phyloP scores from a whole-genome alignment of 2,888 invertebrate species.

The Heliconius charithonia region DNA sequence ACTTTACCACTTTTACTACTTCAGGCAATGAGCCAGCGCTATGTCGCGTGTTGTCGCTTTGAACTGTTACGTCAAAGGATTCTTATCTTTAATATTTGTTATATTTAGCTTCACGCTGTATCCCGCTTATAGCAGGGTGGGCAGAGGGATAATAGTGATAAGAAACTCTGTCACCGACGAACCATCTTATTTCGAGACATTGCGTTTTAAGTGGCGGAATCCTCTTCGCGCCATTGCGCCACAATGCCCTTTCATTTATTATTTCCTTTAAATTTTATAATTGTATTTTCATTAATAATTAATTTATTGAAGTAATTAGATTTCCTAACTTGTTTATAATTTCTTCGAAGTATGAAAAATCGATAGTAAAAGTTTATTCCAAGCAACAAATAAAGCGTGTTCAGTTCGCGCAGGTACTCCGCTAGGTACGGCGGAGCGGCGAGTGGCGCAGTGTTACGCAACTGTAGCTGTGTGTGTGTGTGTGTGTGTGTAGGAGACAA shows the following conservation, averaged over 20 bases:
- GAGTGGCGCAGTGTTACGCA: constrained; percentile 68
- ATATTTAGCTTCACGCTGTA: not conserved
- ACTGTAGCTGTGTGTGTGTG: constrained; percentile 40
- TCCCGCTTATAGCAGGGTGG: not conserved
- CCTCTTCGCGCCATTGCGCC: no score
- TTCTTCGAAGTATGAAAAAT: not conserved
- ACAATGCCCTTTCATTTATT: no score
- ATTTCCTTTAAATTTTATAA: no score
- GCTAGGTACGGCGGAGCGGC: constrained; percentile 23
- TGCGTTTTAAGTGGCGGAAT: no score
- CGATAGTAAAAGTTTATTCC: not conserved
- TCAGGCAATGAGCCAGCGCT: not conserved
- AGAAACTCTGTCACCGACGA: no score
- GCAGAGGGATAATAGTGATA: no score
- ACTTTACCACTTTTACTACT: not conserved
- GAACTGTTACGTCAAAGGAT: not conserved
- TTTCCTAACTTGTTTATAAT: no score
- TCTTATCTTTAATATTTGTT: no score
- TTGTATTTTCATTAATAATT: no score
- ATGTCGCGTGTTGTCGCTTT: not conserved
- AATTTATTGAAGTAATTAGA: no score
- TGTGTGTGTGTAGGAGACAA: not conserved
- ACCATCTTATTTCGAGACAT: no score
- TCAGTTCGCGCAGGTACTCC: constrained; percentile 27
- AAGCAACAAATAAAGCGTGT: constrained; percentile 2